Percentiles rank a stretch among this genome's conserved stretches.
Evolutionary conservation across 2,797 vertebrate species (phyloP).

Genomic region (Rallus crepitans): DNA sequence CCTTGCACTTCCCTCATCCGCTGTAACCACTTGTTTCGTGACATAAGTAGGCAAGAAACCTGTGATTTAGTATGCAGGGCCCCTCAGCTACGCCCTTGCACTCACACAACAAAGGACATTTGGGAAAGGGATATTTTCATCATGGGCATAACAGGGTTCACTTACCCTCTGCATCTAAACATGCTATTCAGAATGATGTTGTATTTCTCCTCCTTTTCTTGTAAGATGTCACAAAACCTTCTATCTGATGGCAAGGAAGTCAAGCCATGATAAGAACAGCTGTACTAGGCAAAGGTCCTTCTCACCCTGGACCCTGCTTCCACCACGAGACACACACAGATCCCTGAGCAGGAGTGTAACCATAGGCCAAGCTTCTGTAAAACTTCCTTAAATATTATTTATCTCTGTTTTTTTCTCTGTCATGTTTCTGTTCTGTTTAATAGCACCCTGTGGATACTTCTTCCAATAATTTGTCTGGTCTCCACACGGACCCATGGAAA

Average conservation of each 20-base stretch:
- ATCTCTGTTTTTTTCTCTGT: not conserved
- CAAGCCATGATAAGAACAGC: not conserved
- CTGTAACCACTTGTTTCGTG: conserved; percentile 38
- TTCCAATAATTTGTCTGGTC: not conserved
- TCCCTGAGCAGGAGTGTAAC: not conserved
- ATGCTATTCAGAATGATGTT: not conserved
- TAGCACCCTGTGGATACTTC: not conserved
- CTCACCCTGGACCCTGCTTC: not conserved
- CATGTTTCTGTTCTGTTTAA: not conserved
- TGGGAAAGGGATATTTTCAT: conserved; percentile 5
- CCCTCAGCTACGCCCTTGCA: not conserved
- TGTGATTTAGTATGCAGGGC: conserved; percentile 5
- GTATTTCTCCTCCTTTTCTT: not conserved
- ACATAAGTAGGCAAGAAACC: conserved; percentile 14
- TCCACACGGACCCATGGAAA: not conserved
- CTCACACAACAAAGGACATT: not conserved
- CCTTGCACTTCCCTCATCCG: conserved; percentile 45
- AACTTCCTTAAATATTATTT: not conserved
- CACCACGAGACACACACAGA: not conserved
- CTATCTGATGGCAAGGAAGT: not conserved
- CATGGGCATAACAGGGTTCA: not conserved
- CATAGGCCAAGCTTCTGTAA: not conserved
- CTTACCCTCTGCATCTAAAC: not conserved
- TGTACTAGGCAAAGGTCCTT: not conserved
- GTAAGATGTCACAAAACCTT: not conserved